Base-by-base conservation (phyloP, 2,888 invertebrate species). In the Acleris cristana region DNA sequence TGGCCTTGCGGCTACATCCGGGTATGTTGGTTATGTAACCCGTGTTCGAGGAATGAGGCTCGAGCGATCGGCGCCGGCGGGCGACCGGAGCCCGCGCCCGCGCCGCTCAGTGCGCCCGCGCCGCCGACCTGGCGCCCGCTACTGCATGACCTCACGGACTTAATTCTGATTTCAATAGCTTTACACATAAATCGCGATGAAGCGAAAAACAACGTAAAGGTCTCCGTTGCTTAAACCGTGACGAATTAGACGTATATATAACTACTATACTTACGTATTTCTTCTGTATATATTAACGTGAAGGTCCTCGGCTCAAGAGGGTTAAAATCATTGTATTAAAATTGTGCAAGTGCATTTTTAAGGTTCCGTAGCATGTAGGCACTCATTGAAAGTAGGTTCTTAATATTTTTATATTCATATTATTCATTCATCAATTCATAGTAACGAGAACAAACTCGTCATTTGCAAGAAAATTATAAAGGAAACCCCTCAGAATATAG, bases 1-100 rank as follows among this genome's bases (percentile, higher is more conserved):
- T 84, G 87, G 85, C 89, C 88, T 89, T 88, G 88, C 71, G 74
- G 75, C 75, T 73, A 84, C 80, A 88, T 90, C 90, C 90, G 90
- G 90, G 89, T 90, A 78, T 80, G 81, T 88, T 88, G 58, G 58
- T 58, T 58, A 89, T 84, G 80, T 84, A 87, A 87, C 75, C 71
- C 77, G 75, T 75, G 72, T 69, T 65, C 49, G 69, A 59, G 64
- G 18, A 55, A 72, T 62, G 67, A 62, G 57, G 69, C 67, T 45
- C 45, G 23, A 45, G 58, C 26, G n/a, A 34, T 44, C 44, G 56
- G 56, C 55, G 19, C 30, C 30, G 30, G 59, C 55, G 54, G 54
- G 57, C 55, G 54, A 61, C 60, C 69, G 66, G 45, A 64, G 70
- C 44, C 44, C 16, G 69, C 64, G 57, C 67, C 58, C 48, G 56